Percentiles rank a stretch among this genome's conserved stretches.
phyloP scores from a whole-genome alignment of 2,113 vertebrate species.

The Oreochromis spilurus region DNA sequence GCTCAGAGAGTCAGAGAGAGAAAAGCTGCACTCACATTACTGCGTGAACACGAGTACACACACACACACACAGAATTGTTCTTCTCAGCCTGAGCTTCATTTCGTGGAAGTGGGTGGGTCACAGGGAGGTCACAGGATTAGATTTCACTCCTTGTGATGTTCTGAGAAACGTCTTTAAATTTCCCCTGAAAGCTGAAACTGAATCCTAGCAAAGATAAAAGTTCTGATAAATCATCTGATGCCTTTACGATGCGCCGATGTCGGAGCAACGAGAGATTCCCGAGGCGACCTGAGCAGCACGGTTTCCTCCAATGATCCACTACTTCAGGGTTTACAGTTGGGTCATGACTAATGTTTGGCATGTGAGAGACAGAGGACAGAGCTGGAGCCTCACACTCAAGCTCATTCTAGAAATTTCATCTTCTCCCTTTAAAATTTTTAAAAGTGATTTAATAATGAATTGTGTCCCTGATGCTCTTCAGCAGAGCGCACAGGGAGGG shows the following conservation, averaged over 20 bases:
- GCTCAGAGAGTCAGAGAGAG: too few relatives aligned
- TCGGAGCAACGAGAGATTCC: neutral
- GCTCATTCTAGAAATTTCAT: neutral
- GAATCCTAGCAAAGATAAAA: neutral
- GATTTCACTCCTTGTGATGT: neutral
- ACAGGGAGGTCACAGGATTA: neutral
- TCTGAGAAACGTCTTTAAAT: neutral
- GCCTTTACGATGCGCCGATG: neutral
- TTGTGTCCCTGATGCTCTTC: neutral
- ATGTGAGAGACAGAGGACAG: neutral
- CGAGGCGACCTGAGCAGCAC: neutral
- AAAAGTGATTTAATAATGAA: neutral
- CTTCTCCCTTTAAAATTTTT: too few relatives aligned
- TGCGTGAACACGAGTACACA: neutral
- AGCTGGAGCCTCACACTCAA: neutral
- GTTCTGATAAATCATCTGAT: neutral
- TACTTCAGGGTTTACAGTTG: neutral
- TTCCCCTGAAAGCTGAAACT: neutral
- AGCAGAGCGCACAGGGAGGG: neutral
- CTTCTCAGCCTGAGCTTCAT: neutral
- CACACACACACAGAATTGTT: neutral
- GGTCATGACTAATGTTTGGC: neutral
- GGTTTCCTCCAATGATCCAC: fast-evolving
- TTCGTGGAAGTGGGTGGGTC: too few relatives aligned
- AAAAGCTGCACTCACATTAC: neutral